Base-by-base conservation (phyloP, 2,797 vertebrate genomes). In the Danionella dracula region DNA sequence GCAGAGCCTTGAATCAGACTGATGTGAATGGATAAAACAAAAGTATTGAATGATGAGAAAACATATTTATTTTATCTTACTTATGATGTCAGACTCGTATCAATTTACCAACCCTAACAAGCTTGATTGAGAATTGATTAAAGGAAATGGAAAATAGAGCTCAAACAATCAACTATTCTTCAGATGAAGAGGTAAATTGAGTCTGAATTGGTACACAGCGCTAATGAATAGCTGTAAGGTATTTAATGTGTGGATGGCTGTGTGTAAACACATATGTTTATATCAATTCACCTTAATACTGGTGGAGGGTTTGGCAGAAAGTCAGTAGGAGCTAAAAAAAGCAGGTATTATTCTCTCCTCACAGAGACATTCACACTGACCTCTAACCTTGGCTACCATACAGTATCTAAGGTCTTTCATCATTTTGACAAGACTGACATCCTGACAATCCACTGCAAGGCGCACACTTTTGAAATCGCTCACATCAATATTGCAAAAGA, bases 241-340 rank as follows among this genome's bases (percentile, higher is more conserved):
- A 49, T 70, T 49, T 66, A 35, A 46, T 59, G 31, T 38, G 56
- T 15, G 42, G 21, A 31, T 13, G 27, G 19, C 4, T 21, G 40
- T 13, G 20, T 31, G n/a, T 31, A 48, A 27, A 13, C 27, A 11
- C 38, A 13, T 49, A 41, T 50, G 31, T 57, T 50, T 61, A 23
- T 38, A 37, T 45, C 16, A 42, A 44, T 64, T 76, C 74, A 73
- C 60, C 54, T 53, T 31, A 32, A 40, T 53, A 53, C 60, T 53
- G 31, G 41, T 37, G 37, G n/a, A 57, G 27, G 15, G 21, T 57
- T 57, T 45, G 34, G 55, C 45, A 71, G 64, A 74, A 59, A 73
- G 77, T 80, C 76, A 60, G 57, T 11, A 6, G 20, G 38, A 61
- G 65, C 78, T 82, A 81, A 81, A 82, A 71, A 68, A 78, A 78